phyloP scores from a whole-genome alignment of 37 sponge, comb jelly and placozoan genomes.

The Spongia lamella region DNA sequence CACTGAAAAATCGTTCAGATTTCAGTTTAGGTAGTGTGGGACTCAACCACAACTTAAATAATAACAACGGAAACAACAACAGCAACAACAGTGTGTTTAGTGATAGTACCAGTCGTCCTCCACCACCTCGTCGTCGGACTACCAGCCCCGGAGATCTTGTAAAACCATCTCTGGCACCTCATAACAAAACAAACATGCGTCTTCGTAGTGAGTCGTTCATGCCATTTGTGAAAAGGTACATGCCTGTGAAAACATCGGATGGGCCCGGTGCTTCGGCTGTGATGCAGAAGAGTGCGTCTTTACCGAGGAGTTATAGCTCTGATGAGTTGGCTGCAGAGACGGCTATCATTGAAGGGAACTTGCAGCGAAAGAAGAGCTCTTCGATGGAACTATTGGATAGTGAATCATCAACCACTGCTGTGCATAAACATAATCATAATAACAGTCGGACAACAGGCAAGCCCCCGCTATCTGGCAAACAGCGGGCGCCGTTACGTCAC shows the following conservation, averaged over 20 bases:
- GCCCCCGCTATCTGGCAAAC: slow-evolving; percentile 24
- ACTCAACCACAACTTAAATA: slow-evolving; percentile 20
- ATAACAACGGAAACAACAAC: slow-evolving; percentile 6
- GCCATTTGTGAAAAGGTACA: neutral
- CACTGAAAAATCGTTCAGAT: no score
- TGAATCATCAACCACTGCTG: slow-evolving; percentile 14
- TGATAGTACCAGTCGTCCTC: neutral
- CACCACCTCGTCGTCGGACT: no score
- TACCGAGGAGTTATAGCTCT: slow-evolving; percentile 13
- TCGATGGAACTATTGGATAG: neutral
- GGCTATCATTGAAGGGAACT: neutral
- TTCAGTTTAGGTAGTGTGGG: neutral
- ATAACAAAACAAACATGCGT: neutral
- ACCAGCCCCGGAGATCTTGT: no score
- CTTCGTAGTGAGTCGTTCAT: neutral
- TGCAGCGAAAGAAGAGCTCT: neutral
- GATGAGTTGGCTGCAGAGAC: neutral
- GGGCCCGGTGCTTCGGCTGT: neutral
- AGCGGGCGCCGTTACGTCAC: neutral
- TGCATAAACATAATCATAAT: neutral
- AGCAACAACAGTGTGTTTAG: neutral
- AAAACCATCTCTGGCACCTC: neutral
- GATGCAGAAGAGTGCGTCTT: neutral
- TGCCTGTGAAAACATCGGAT: neutral
- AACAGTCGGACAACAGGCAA: slow-evolving; percentile 10